These are phyloP conservation scores for Antheraea assamensis DNA, from an alignment of 2,888 invertebrate species.

Conservation along the genomic window DNA sequence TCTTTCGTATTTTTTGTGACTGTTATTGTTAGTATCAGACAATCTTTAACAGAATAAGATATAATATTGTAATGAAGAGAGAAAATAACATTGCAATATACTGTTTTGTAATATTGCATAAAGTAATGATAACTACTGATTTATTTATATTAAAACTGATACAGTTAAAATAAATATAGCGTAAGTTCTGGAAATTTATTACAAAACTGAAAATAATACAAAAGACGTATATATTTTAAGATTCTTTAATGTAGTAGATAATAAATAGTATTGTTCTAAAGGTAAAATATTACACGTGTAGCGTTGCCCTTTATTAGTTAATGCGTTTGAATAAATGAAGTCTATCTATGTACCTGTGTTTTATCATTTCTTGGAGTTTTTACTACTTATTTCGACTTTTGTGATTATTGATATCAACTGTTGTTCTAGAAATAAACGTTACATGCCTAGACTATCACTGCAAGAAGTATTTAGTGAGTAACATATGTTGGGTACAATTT, in stretches of 20 bases:
- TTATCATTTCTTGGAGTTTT: not conserved
- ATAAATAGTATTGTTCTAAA: not conserved
- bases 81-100: too few species aligned
- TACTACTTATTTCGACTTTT: not conserved
- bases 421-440: not conserved
- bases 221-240: not conserved
- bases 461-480: not conserved
- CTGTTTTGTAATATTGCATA: not conserved
- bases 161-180: not conserved
- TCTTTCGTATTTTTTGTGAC: too few species aligned
- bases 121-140: not conserved
- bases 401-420: not conserved
- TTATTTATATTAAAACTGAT: constrained; percentile 1
- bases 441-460: not conserved
- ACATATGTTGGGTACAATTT: not conserved
- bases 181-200: not conserved
- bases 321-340: constrained; percentile 1
- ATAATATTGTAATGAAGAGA: too few species aligned
- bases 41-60: too few species aligned
- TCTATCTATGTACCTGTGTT: not conserved
- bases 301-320: not conserved
- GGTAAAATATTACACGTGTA: not conserved
- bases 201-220: not conserved
- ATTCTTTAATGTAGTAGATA: not conserved
- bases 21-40: too few species aligned